A percentile compares a stretch with the other conserved stretches of the same genome.
Conservation (phyloP, 2,797 vertebrate genomes). For the Sebastes jordani region DNA sequence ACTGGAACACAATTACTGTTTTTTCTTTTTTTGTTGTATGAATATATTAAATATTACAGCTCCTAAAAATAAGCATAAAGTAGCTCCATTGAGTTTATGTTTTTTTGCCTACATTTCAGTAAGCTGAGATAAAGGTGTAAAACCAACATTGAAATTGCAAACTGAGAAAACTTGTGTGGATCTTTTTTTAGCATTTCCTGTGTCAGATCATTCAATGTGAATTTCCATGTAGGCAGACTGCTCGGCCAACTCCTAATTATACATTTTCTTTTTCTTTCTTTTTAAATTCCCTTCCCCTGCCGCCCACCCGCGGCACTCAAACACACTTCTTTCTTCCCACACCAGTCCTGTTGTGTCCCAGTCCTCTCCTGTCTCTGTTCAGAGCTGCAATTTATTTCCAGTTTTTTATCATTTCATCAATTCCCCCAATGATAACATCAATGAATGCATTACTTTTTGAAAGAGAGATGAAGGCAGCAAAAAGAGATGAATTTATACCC, state of each 20-base stretch:
- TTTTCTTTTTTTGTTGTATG: neutral
- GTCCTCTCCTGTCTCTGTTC: constrained; percentile 35
- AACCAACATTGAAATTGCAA: neutral
- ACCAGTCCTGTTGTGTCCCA: constrained; percentile 38
- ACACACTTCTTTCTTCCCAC: constrained; percentile 46
- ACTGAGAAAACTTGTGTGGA: neutral
- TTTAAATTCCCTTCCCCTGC: constrained; percentile 25
- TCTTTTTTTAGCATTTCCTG: constrained; percentile 10
- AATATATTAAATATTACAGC: neutral
- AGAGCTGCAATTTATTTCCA: constrained; percentile 60
- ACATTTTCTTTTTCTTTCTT: constrained; percentile 37
- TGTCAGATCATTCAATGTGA: constrained; percentile 47
- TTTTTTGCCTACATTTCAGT: neutral
- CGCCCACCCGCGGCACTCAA: constrained; percentile 44
- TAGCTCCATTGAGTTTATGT: neutral
- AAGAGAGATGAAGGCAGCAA: constrained; percentile 54
- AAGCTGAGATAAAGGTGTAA: neutral
- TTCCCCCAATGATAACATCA: constrained; percentile 60
- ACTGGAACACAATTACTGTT: neutral
- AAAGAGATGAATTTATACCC: constrained; percentile 26
- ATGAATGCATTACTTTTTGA: constrained; percentile 65
- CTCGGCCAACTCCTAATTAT: constrained; percentile 48
- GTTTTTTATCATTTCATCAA: constrained; percentile 62
- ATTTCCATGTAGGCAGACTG: constrained; percentile 41
- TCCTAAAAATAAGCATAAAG: neutral